Conservation (phyloP, 2,113 vertebrate genomes). For the Apodemus speciosus region DNA sequence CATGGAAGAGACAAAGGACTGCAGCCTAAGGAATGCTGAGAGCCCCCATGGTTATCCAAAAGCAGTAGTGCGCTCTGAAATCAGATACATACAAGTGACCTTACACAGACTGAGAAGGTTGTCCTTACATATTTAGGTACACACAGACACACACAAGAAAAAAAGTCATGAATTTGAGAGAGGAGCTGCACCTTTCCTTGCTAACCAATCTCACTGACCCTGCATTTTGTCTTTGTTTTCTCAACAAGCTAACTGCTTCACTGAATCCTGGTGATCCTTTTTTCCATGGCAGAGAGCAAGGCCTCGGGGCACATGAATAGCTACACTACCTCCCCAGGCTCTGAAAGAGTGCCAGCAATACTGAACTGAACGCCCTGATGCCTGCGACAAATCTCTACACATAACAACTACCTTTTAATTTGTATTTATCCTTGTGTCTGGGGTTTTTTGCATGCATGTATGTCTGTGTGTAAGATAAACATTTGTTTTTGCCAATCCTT, state of each 20-base stretch:
- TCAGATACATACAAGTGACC: background rate
- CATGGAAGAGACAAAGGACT: background rate
- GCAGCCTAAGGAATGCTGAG: background rate
- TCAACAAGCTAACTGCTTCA: background rate
- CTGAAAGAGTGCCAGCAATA: background rate
- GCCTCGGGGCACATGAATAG: background rate
- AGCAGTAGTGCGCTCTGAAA: background rate
- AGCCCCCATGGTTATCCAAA: background rate
- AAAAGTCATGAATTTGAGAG: background rate
- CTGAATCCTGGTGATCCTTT: background rate
- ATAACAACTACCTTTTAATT: background rate
- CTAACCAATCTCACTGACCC: background rate
- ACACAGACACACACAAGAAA: background rate
- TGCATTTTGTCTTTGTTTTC: background rate
- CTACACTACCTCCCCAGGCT: background rate
- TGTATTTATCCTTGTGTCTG: background rate
- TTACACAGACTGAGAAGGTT: background rate
- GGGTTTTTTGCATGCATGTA: background rate
- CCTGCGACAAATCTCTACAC: background rate
- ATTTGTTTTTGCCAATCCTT: slow-evolving; percentile 22
- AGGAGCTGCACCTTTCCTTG: background rate
- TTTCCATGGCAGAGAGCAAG: background rate
- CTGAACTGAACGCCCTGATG: background rate
- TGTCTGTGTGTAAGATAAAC: background rate
- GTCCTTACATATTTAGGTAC: background rate